Conservation (phyloP, 2,888 invertebrate genomes). For the Sarcophaga rosellei region DNA sequence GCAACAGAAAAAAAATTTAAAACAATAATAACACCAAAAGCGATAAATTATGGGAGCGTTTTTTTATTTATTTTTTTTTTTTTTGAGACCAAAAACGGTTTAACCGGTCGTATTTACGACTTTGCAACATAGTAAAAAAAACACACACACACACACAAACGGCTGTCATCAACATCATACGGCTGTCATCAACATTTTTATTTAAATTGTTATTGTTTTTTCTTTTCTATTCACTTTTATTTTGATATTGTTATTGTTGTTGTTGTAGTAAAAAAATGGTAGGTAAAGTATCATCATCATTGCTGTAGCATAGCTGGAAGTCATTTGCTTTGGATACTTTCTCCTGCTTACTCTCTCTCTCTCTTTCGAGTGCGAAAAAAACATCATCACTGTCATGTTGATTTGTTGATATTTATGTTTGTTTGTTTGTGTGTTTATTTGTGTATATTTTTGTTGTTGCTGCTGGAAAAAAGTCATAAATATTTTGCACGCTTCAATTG, state of each 20-base stretch:
- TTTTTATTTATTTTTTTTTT: background rate
- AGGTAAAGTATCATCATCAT: background rate
- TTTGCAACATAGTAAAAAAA: background rate
- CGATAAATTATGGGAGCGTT: background rate
- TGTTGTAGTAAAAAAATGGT: too few relatives aligned
- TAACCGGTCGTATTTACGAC: background rate
- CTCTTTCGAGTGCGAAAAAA: too few relatives aligned
- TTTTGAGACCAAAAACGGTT: background rate
- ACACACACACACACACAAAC: background rate
- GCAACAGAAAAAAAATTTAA: background rate
- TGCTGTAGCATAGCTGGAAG: background rate
- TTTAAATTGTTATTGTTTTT: too few relatives aligned
- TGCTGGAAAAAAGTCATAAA: slow-evolving; percentile 52
- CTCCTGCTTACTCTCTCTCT: background rate
- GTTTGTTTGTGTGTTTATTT: background rate
- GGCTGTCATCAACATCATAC: background rate
- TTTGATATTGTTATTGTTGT: background rate
- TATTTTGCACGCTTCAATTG: slow-evolving; percentile 70
- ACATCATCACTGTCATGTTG: slow-evolving; percentile 9
- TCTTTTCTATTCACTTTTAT: background rate
- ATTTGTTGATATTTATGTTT: slow-evolving; percentile 39
- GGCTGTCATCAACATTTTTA: background rate
- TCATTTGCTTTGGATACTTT: background rate
- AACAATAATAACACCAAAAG: background rate
- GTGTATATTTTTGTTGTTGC: slow-evolving; percentile 19